These are phyloP conservation scores for Poecile montanus DNA, from an alignment of 2,797 vertebrate species.

Conservation along the genomic window DNA sequence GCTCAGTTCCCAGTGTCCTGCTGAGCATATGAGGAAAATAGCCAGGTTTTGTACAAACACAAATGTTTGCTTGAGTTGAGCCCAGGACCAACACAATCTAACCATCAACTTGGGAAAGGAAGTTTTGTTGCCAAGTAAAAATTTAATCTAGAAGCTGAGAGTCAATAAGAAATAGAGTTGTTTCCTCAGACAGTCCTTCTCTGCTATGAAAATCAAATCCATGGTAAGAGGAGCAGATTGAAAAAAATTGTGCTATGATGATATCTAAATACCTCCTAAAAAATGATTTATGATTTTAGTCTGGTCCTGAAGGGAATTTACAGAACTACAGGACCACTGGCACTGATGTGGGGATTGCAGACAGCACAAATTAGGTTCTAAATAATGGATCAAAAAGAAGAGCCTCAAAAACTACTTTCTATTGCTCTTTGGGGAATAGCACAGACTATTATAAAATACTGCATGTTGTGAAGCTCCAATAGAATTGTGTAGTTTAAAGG, in stretches of 20 bases:
- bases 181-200: constrained; percentile 55
- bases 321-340: constrained; percentile 24
- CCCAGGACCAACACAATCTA: constrained; percentile 62
- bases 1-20: constrained; percentile 66
- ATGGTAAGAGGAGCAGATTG: constrained; percentile 28
- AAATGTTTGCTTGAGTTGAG: constrained; percentile 71
- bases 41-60: constrained; percentile 69
- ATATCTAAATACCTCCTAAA: constrained; percentile 54
- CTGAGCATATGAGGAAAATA: constrained; percentile 62
- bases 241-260: constrained; percentile 35
- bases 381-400: constrained; percentile 65
- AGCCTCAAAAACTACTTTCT: constrained; percentile 51
- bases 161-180: constrained; percentile 58
- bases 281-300: constrained; percentile 35
- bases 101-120: constrained; percentile 65
- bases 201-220: constrained; percentile 63
- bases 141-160: constrained; percentile 70
- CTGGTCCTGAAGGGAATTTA: constrained; percentile 55
- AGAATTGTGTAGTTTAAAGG: neutral
- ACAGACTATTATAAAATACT: constrained; percentile 36
- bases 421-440: constrained; percentile 38
- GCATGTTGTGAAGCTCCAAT: constrained; percentile 29
- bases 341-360: constrained; percentile 53
- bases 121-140: constrained; percentile 75
- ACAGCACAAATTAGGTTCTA: constrained; percentile 53